Conservation (phyloP, 2,888 invertebrate genomes). For the Vanessa cardui region DNA sequence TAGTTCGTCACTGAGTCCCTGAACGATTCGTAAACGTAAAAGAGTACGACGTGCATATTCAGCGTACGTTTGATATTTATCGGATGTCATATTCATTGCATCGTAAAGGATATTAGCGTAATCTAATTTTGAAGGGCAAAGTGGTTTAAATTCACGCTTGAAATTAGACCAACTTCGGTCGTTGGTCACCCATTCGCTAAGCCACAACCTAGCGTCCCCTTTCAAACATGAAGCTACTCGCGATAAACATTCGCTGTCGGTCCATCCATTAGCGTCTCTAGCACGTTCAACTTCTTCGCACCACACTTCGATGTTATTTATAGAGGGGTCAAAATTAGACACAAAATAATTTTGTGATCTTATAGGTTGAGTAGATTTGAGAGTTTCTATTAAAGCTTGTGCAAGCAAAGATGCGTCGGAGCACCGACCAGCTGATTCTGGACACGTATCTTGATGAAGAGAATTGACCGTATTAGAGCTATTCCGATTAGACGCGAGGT, state of each 20-base stretch:
- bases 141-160: neutral
- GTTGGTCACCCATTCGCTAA: neutral
- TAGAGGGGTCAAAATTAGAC: slow-evolving; percentile 12
- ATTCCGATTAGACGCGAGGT: no score
- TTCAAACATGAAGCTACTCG: slow-evolving; percentile 2
- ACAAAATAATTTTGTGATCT: slow-evolving; percentile 9
- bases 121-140: neutral
- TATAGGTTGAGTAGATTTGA: no score
- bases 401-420: no score
- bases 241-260: neutral
- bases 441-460: no score
- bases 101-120: neutral
- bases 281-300: slow-evolving; percentile 10
- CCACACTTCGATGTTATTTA: slow-evolving; percentile 6
- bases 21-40: slow-evolving; percentile 28
- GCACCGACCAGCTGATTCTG: no score
- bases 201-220: slow-evolving; percentile 21
- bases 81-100: neutral
- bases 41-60: slow-evolving; percentile 6
- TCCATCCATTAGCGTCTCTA: neutral
- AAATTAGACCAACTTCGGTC: neutral
- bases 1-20: slow-evolving; percentile 25
- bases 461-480: no score
- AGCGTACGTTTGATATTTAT: neutral
- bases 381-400: no score